Evolutionary conservation across 2,797 vertebrate genomes (phyloP).

Genomic region (Heteromormyrus szaboi): DNA sequence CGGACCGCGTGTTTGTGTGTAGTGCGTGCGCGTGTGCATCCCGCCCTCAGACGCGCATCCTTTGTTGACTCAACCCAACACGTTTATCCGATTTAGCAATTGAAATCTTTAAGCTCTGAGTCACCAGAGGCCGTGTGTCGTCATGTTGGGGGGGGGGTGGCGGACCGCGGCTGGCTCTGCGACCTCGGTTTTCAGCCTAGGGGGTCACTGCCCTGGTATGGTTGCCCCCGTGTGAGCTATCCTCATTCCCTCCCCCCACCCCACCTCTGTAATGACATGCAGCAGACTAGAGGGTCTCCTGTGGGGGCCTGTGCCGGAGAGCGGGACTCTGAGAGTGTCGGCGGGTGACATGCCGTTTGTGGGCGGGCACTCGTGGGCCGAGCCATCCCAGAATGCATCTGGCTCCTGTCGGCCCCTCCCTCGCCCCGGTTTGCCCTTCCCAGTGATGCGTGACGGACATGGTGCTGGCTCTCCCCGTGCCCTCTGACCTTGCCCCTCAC

Average conservation of each 20-base stretch:
- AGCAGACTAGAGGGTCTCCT: not conserved
- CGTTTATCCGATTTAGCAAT: conserved; percentile 33
- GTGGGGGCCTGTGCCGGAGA: not conserved
- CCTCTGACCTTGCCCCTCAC: not conserved
- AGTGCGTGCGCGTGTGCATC: conserved; percentile 16
- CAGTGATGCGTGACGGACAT: not conserved
- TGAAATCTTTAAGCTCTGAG: conserved; percentile 8
- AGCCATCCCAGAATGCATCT: not conserved
- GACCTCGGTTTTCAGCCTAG: not conserved
- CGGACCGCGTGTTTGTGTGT: conserved; percentile 17
- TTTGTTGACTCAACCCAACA: conserved; percentile 31
- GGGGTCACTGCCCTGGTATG: not conserved
- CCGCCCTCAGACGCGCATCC: conserved; percentile 24
- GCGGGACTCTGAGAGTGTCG: not conserved
- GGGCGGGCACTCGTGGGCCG: not conserved
- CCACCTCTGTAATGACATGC: not conserved
- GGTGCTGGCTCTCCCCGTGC: not conserved
- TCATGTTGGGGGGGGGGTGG: conserved; percentile 3
- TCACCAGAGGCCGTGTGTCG: conserved; percentile 34
- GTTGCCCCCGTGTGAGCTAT: not conserved
- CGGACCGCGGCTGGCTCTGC: not conserved
- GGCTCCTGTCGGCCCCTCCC: not conserved
- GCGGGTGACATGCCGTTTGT: not conserved
- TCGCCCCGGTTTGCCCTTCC: not conserved
- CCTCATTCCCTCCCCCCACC: not conserved